These are phyloP conservation scores for Serripes groenlandicus DNA, from an alignment of 2,888 invertebrate species.

Conservation along the genomic window DNA sequence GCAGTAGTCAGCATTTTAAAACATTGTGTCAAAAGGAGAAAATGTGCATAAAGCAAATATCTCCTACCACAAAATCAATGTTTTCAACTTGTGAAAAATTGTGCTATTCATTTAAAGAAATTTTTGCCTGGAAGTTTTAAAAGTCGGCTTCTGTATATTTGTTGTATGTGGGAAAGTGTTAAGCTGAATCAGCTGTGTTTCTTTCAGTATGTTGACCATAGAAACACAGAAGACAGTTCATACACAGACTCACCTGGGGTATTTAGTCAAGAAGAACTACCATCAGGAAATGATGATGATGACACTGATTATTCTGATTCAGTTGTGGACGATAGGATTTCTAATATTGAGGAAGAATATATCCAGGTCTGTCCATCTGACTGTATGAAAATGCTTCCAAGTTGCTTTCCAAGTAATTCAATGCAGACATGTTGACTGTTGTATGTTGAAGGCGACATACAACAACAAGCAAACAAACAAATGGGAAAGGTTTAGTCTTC, in stretches of 20 bases:
- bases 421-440: too few species aligned
- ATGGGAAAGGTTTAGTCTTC: too few species aligned
- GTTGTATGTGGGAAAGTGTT: neutral
- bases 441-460: too few species aligned
- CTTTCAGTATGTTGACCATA: neutral
- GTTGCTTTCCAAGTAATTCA: too few species aligned
- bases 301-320: constrained; percentile 14
- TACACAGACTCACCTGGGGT: constrained; percentile 24
- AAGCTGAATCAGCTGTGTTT: neutral
- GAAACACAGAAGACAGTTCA: constrained; percentile 16
- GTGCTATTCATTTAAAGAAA: too few species aligned
- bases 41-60: too few species aligned
- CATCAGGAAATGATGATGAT: constrained; percentile 14
- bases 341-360: constrained; percentile 65
- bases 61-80: too few species aligned
- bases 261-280: constrained; percentile 18
- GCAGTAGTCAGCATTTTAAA: too few species aligned
- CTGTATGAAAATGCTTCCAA: too few species aligned
- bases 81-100: too few species aligned
- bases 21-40: too few species aligned
- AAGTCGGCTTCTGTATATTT: neutral
- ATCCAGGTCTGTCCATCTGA: constrained; percentile 59
- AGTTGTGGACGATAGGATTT: constrained; percentile 49
- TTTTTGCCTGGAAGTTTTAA: neutral
- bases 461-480: too few species aligned